Conservation (phyloP, 2,113 vertebrate genomes). For the Lota lota region DNA sequence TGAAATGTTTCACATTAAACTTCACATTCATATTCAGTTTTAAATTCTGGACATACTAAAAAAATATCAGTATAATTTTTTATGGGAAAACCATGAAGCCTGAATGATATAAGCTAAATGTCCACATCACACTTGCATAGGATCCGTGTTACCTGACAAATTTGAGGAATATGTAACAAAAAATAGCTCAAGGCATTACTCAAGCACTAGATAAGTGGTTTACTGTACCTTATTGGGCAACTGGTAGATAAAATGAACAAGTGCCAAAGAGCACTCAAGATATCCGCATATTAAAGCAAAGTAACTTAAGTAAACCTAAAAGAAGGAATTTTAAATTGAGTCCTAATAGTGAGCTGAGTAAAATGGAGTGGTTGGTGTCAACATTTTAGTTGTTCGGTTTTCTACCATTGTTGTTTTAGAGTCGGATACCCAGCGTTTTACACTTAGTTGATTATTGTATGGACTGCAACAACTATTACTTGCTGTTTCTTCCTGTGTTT, state of each 20-base stretch:
- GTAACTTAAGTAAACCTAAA: slow-evolving; percentile 73
- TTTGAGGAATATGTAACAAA: slow-evolving; percentile 29
- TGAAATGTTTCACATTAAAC: too few relatives aligned
- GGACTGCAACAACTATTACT: slow-evolving; percentile 26
- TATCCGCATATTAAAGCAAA: slow-evolving; percentile 68
- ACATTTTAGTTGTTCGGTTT: slow-evolving; percentile 58
- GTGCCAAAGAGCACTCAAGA: slow-evolving; percentile 74
- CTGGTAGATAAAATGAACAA: slow-evolving; percentile 63
- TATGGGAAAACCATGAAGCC: background rate
- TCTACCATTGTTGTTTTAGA: slow-evolving; percentile 41
- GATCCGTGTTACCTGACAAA: slow-evolving; percentile 41
- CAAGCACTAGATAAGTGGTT: slow-evolving; percentile 57
- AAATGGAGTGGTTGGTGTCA: slow-evolving; percentile 71
- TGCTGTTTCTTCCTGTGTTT: slow-evolving; percentile 19
- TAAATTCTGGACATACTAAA: too few relatives aligned
- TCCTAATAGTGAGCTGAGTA: slow-evolving; percentile 60
- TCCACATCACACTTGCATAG: slow-evolving; percentile 51
- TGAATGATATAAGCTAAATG: slow-evolving; percentile 55
- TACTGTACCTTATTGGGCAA: slow-evolving; percentile 73
- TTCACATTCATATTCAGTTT: too few relatives aligned
- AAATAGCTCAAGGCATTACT: slow-evolving; percentile 58
- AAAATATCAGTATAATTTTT: too few relatives aligned
- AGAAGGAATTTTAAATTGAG: slow-evolving; percentile 72
- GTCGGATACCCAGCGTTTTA: slow-evolving; percentile 80
- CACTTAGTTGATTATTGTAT: slow-evolving; percentile 61